A percentile compares a stretch with the other conserved stretches of the same genome.
These are phyloP conservation scores for Gymnosoma rotundatum DNA, from an alignment of 2,888 invertebrate species.

Conservation along the genomic window DNA sequence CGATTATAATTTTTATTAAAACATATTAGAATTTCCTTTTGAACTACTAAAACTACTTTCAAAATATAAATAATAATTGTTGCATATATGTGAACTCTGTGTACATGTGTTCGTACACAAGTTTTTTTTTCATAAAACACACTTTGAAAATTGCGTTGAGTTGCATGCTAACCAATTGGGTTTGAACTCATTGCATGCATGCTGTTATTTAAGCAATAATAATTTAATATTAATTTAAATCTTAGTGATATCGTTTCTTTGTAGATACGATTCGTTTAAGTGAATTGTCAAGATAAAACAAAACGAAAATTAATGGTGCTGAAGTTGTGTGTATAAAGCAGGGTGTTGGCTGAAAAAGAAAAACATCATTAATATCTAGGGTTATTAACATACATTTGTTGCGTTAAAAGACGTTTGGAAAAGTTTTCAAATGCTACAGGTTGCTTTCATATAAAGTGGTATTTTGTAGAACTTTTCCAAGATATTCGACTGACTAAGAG, in stretches of 20 bases:
- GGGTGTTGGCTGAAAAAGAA: neutral
- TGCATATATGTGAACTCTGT: neutral
- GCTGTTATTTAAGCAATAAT: constrained; percentile 8
- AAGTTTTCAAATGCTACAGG: neutral
- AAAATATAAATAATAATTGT: neutral
- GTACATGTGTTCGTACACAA: constrained; percentile 6
- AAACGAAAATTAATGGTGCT: neutral
- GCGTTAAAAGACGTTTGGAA: neutral
- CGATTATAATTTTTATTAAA: constrained; percentile 4
- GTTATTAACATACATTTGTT: constrained; percentile 56
- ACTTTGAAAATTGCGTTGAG: constrained; percentile 18
- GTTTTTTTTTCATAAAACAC: constrained; percentile 25
- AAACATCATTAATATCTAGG: neutral
- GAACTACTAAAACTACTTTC: constrained; percentile 44
- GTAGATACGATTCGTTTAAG: neutral
- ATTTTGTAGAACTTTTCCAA: neutral
- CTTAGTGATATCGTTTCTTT: constrained; percentile 4
- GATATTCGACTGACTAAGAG: neutral
- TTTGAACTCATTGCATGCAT: constrained; percentile 13
- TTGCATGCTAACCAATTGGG: constrained; percentile 3
- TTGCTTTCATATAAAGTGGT: neutral
- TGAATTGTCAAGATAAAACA: neutral
- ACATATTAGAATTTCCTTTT: constrained; percentile 48
- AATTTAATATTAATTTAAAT: constrained; percentile 29
- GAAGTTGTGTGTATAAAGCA: neutral